Conservation (phyloP, 2,797 vertebrate genomes). For the Sarcoramphus papa region DNA sequence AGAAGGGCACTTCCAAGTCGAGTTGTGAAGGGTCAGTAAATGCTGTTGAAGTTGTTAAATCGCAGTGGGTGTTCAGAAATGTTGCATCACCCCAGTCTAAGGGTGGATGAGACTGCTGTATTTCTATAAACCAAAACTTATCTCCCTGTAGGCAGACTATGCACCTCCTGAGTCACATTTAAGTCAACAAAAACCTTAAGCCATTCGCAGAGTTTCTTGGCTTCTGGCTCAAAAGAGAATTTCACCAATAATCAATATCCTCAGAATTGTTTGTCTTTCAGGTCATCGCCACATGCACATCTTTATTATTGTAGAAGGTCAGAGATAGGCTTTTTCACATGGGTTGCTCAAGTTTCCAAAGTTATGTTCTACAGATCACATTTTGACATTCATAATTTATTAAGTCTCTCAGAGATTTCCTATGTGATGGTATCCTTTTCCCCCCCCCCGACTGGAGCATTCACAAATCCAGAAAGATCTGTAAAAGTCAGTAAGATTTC, state of each 20-base stretch:
- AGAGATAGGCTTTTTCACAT: background rate
- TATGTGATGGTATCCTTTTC: background rate
- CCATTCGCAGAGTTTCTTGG: background rate
- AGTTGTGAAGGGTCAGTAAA: background rate
- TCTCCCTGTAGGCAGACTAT: background rate
- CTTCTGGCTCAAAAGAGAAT: background rate
- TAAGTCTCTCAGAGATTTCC: background rate
- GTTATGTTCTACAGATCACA: background rate
- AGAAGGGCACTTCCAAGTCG: rapidly evolving
- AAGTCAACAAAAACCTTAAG: background rate
- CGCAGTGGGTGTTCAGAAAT: background rate
- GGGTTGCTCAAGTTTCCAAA: background rate
- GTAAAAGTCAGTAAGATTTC: background rate
- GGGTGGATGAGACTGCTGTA: background rate
- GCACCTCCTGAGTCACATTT: background rate
- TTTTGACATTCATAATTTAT: background rate
- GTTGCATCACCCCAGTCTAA: background rate
- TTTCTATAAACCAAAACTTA: background rate
- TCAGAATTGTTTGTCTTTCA: background rate
- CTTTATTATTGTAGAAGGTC: background rate
- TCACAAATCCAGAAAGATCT: background rate
- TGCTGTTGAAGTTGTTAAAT: background rate
- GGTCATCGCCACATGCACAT: background rate
- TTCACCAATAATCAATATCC: background rate
- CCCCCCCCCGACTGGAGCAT: background rate